Conservation (phyloP, 2,113 vertebrate genomes). For the Stictonetta naevosa region DNA sequence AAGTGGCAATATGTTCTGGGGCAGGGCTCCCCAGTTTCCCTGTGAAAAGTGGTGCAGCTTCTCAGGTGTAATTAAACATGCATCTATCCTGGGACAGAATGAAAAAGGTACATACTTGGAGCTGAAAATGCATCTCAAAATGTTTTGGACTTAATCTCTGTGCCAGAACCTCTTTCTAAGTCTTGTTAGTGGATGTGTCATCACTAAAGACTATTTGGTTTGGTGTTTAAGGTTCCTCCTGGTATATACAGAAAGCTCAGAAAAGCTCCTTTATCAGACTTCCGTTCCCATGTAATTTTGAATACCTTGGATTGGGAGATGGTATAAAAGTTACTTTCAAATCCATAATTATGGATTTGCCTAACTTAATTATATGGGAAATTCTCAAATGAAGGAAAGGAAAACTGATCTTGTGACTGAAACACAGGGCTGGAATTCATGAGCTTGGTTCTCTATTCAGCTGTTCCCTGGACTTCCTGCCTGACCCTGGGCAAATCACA, state of each 20-base stretch:
- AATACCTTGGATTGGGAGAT: neutral
- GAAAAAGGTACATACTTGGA: neutral
- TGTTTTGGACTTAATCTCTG: neutral
- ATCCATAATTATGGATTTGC: neutral
- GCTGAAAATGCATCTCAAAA: neutral
- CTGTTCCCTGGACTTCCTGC: slow-evolving; percentile 7
- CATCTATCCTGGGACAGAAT: neutral
- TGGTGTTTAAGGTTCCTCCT: neutral
- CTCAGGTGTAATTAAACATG: neutral
- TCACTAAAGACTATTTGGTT: neutral
- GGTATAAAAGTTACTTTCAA: neutral
- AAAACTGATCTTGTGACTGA: slow-evolving; percentile 35
- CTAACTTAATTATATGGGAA: neutral
- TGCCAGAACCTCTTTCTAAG: neutral
- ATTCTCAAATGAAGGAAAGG: neutral
- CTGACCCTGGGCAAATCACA: neutral
- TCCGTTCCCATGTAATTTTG: neutral
- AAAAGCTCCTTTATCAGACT: neutral
- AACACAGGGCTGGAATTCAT: neutral
- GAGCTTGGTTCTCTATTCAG: neutral
- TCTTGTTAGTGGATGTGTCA: neutral
- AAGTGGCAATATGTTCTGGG: neutral
- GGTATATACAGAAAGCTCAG: neutral
- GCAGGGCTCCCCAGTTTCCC: accelerated
- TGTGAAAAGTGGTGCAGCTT: neutral